Evolutionary conservation across 2,113 vertebrate species (phyloP).

Genomic region (Argyrosomus japonicus): DNA sequence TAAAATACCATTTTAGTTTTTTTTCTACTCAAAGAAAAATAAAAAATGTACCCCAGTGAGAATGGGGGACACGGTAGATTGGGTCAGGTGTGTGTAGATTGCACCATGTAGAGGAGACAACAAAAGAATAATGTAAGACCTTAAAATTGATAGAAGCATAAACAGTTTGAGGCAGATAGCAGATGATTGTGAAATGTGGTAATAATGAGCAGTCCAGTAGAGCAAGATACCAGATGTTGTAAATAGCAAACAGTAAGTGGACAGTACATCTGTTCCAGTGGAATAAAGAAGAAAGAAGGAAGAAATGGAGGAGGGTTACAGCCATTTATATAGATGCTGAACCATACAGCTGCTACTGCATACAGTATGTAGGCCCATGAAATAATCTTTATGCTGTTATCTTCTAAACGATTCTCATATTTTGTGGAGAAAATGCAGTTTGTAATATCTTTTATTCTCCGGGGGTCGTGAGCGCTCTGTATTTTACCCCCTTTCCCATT

Average conservation of each 20-base stretch:
- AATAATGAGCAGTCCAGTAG: background rate
- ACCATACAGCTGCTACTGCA: constrained; percentile 23
- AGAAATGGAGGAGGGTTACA: background rate
- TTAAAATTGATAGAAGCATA: background rate
- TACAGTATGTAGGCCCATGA: background rate
- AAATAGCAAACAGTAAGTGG: background rate
- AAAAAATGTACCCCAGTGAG: background rate
- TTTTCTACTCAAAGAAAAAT: background rate
- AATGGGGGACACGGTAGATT: background rate
- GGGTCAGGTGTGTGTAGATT: background rate
- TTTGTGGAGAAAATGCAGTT: constrained; percentile 31
- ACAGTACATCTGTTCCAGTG: constrained; percentile 3
- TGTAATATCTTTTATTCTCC: constrained; percentile 58
- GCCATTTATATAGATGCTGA: constrained; percentile 30
- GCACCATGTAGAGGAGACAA: background rate
- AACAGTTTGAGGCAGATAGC: background rate
- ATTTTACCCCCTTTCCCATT: constrained; percentile 59
- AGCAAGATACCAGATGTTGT: background rate
- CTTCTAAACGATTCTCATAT: constrained; percentile 37
- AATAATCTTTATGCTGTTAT: constrained; percentile 30
- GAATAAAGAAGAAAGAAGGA: background rate
- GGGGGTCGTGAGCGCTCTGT: constrained; percentile 30
- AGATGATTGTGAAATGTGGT: background rate
- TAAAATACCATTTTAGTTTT: too few species aligned
- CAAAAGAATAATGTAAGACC: background rate